Evolutionary conservation across 2,797 vertebrate genomes (phyloP), one percentile per base, ranked within the genome.

Genomic region (Somateria mollissima): DNA sequence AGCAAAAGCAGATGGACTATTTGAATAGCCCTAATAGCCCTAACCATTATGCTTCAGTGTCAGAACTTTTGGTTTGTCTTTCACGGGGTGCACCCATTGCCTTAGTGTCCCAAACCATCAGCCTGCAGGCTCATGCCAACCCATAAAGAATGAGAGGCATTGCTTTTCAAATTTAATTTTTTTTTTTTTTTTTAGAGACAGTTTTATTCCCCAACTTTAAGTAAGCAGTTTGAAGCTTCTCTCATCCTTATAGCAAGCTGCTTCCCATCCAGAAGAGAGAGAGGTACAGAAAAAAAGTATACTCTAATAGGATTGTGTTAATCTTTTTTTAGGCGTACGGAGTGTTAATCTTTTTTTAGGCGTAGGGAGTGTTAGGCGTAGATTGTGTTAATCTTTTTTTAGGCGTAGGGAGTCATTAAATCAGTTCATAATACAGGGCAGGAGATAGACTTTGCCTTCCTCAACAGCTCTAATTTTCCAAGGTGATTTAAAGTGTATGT

Each of bases 151-250:
- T 91, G 61, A 54, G 62, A 92, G 94, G 84, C 51, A 69, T 32
- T 89, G 32, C 28, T 85, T 90, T 82, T 83, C 8, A 58, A 83
- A 91, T 87, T 67, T 66, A 72, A 88, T 92, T 22, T 47, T 11
- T 45, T 20, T 21, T 8, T 94, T 95, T 94, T 76, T 90, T 95
- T 83, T 22, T 41, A 84, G 53, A 85, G 58, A 88, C 34, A 88
- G 66, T 69, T 83, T 75, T 78, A 8, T 91, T 91, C 24, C 37
- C 2, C 8, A 43, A 56, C 53, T 94, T 94, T 58, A 86, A 92
- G 65, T 58, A 86, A 92, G 65, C 51, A 47, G 21, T 80, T 80
- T 83, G 74, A 88, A 93, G 47, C 47, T 79, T 34, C 64, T 87
- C 71, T 43, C 65, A 72, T 66, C 34, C n/a, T 14, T 80, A n/a